phyloP scores from a whole-genome alignment of 2,888 invertebrate species.

The Tridacna crocea region DNA sequence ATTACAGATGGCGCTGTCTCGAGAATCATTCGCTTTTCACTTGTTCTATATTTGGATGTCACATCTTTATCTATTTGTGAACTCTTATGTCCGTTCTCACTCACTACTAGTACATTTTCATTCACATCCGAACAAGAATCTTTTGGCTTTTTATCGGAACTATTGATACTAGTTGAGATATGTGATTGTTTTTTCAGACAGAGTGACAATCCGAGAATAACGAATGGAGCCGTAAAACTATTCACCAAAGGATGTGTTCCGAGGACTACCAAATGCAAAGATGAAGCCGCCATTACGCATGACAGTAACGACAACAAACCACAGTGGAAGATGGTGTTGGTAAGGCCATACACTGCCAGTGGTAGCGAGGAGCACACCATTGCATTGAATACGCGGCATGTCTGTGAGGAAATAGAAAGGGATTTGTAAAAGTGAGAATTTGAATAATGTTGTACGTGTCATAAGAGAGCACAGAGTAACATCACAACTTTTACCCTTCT shows the following conservation, averaged over 20 bases:
- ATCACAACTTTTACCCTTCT: no score
- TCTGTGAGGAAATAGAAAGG: constrained; percentile 56
- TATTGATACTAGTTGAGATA: no score
- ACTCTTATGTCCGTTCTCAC: no score
- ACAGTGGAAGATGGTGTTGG: constrained; percentile 59
- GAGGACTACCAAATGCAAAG: constrained; percentile 69
- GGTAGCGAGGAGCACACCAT: constrained; percentile 70
- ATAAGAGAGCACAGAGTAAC: no score
- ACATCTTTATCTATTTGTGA: no score
- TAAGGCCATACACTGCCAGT: constrained; percentile 68
- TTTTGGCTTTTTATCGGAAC: no score
- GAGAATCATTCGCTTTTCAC: no score
- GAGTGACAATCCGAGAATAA: constrained; percentile 60
- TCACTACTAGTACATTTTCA: no score
- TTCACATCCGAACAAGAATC: background rate
- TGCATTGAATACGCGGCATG: constrained; percentile 66
- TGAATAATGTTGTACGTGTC: no score
- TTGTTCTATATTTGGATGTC: no score
- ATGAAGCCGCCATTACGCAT: constrained; percentile 66
- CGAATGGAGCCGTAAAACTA: constrained; percentile 72
- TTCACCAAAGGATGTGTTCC: constrained; percentile 78
- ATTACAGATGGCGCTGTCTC: background rate
- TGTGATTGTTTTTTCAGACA: constrained; percentile 2
- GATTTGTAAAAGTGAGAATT: background rate
- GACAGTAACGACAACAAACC: constrained; percentile 66